Base-by-base conservation (phyloP, 2,797 vertebrate species). In the Lithobates pipiens region DNA sequence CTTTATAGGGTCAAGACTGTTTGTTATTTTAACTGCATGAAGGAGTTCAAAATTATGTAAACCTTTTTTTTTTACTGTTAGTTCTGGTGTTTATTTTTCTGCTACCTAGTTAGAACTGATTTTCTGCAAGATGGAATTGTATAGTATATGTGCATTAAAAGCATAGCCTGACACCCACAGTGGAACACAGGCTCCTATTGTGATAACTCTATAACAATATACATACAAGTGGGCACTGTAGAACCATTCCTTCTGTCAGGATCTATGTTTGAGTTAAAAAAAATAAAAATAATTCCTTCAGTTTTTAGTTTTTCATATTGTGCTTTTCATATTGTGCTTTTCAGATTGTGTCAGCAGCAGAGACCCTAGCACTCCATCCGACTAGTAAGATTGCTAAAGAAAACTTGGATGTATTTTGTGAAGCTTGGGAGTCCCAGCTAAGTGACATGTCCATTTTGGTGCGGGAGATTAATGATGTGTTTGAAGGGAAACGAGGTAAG, bases 351-450 rank as follows among this genome's bases (percentile, higher is more conserved):
- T 99, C 98, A 2, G 98, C 98, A 68, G 97, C 97, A 77, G 97
- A 99, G 93, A 99, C 98, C 0, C 83, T 99, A 90, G 97, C 98
- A 23, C 93, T 99, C 16, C 98, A 99, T 91, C 98, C 98, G 0
- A 97, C 97, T 89, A 99, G 98, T 90, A 99, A 98, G 94, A 99
- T 99, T 57, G 98, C 98, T 34, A 99, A 98, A 93, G 98, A 99
- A 94, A 99, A 99, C 91, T 94, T 99, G 84, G 98, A 99, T 76
- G 98, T 99, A 54, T 99, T 99, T 93, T 99, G 98, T 3, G 98
- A 99, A 93, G 96, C 98, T 82, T 99, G 98, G 98, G 98, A 99
- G 90, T 99, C 98, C 0, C 98, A 99, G 91, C 95, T 99, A 83
- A 96, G 94, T 9, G 98, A 99, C 92, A 97, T 99, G 96, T 95